Base-by-base conservation (phyloP, 2,113 vertebrate genomes). In the Muscicapa adusta region DNA sequence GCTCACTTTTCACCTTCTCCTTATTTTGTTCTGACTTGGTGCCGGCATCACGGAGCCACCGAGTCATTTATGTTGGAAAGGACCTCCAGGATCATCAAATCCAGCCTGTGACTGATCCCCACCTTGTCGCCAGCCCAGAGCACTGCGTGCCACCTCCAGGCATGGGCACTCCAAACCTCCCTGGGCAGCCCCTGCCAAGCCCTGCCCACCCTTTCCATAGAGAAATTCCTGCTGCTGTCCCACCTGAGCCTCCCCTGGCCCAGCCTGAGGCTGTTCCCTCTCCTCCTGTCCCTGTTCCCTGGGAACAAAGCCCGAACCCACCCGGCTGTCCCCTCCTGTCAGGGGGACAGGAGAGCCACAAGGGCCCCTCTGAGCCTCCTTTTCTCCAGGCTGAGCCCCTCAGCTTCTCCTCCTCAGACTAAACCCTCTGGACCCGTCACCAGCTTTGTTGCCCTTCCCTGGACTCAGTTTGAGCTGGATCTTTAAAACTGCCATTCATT, bases 61-160 rank as follows among this genome's bases (percentile, higher is more conserved):
- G 45, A 16, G 6, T 58, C 14, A 9, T 9, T 33, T 2, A 1
- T 6, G 15, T 45, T 38, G 45, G 53, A 38, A 14, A 45, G 38
- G 45, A 60, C 45, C 29, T 51, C 18, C 33, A 43, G 51, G 33
- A 16, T 28, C 26, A 33, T 23, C 19, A 7, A 29, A 33, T 45
- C 36, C 53, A n/a, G 2, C 1, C 28, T 9, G 18, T 66, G 23
- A 38, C 6, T 0, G 0, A 9, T 66, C 1, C 12, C 26, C 22
- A 13, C 51, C 43, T 10, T 15, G 43, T 66, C 36, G 0, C 22
- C 8, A 24, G 22, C 14, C 43, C 22, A 29, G 67, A 33, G 33
- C 45, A 2, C 60, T 38, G 23, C 14, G 38, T 18, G 45, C 13
- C 24, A 14, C 8, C 0, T 20, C 33, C 28, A 16, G 33, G 23